Base-by-base conservation (phyloP, 2,888 invertebrate genomes). In the Drosophila mayaguana region DNA sequence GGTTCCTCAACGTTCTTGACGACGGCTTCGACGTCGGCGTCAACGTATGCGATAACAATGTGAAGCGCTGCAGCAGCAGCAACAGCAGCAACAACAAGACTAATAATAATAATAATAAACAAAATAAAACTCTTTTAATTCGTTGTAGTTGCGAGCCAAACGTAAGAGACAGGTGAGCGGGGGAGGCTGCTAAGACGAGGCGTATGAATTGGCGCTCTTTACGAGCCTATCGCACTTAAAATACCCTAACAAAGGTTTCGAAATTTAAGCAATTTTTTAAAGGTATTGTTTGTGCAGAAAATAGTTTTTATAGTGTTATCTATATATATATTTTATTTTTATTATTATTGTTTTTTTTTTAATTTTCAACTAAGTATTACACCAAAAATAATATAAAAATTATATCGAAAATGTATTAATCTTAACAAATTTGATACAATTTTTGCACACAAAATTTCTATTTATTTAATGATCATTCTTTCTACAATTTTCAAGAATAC, bases 41-140 rank as follows among this genome's bases (percentile, higher is more conserved):
- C 69, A 40, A 48, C 75, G 63, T 75, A 77, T 75, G 83, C 67
- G 86, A 82, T 82, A 82, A 85, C 78, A 85, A 83, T 80, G 80
- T 65, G 75, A 74, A 61, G 48, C 51, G 38, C 51, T 51, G 32
- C 64, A 40, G 25, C 57, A 68, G 25, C 64, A 75, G 45, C 67
- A 75, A 18, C 64, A 46, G 25, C 51, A 68, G 18, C 63, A 74
- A 45, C 67, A 75, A 71, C 72, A 79, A 65, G 25, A 64, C 45
- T 57, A 45, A 61, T 54, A 50, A 53, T 43, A 66, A 61, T 56
- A 66, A 57, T 42, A 59, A 43, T 32, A 32, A 65, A 56, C 22
- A 51, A 36, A n/a, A 46, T n/a, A 53, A 72, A 61, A 57, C 57
- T 43, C 56, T 70, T 74, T 65, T 65, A 74, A 77, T 74, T 66